Evolutionary conservation across 2,888 invertebrate species (phyloP).

Genomic region (Plebejus anna): DNA sequence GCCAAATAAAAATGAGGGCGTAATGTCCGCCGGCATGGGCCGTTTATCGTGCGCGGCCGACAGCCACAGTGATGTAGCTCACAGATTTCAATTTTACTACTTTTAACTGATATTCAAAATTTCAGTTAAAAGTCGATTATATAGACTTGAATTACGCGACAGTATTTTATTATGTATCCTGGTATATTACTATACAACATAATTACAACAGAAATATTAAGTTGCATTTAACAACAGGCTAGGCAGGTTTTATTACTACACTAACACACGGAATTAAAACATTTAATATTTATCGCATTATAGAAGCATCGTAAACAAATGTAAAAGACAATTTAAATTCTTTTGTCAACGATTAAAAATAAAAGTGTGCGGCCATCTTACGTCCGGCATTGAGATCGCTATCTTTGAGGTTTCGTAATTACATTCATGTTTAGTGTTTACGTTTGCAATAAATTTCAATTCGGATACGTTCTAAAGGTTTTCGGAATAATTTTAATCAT

Average conservation of each 20-base stretch:
- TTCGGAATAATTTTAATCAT: slow-evolving; percentile 2
- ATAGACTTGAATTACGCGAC: neutral
- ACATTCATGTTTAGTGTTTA: slow-evolving; percentile 40
- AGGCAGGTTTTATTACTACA: neutral
- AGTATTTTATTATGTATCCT: too few relatives aligned
- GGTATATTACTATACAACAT: too few relatives aligned
- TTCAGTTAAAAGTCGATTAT: neutral
- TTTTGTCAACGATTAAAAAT: slow-evolving; percentile 29
- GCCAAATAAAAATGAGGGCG: slow-evolving; percentile 79
- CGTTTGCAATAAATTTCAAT: slow-evolving; percentile 31
- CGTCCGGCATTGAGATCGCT: slow-evolving; percentile 42
- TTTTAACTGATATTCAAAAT: neutral
- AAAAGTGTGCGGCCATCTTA: slow-evolving; percentile 36
- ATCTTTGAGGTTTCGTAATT: slow-evolving; percentile 44
- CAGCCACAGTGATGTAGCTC: slow-evolving; percentile 46
- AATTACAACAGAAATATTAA: neutral
- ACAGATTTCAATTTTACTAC: slow-evolving; percentile 28
- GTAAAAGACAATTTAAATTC: slow-evolving; percentile 30
- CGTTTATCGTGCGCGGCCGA: slow-evolving; percentile 61
- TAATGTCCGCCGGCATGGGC: slow-evolving; percentile 72
- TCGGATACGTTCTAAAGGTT: slow-evolving; percentile 4
- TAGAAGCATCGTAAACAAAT: slow-evolving; percentile 30
- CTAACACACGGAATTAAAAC: neutral
- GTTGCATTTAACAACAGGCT: neutral
- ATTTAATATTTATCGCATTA: neutral